Base-by-base conservation (phyloP, 2,888 invertebrate genomes). In the Ptychoptera contaminata region DNA sequence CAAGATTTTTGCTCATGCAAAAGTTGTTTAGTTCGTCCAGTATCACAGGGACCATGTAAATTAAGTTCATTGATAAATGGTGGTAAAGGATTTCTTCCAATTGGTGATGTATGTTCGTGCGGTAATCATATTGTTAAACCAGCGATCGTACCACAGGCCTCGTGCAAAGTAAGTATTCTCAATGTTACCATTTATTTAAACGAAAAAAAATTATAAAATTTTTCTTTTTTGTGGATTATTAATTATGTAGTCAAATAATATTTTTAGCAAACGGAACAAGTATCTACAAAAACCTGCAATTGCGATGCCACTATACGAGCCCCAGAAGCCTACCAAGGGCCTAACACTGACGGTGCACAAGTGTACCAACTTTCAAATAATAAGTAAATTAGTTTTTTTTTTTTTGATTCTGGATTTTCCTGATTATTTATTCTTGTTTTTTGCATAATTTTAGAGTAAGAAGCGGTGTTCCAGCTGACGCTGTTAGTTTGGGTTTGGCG, bases 401-500 rank as follows among this genome's bases (percentile, higher is more conserved):
- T 12, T 36, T 14, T 12, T 36, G 1, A 15, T 37, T 16, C 8
- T 16, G 34, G 1, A n/a, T 14, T 39, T 10, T 23, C 12, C 12
- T 16, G 29, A 3, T 11, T 9, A 32, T 11, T 32, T 7, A 11
- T 32, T 32, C 8, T 12, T 6, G n/a, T 2, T 29, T 10, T n/a
- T n/a, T n/a, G n/a, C n/a, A n/a, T n/a, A n/a, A n/a, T n/a, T n/a
- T n/a, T 12, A 39, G 2, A 12, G 11, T 29, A 12, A n/a, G 16
- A 11, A 29, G 29, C 12, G 51, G 51, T 2, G 37, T 54, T 8
- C 63, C 70, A 7, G 71, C 71, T 0, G 71, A 71, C 58, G 63
- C 70, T 8, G 67, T 71, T 1, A 70, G 70, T 36, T 55, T 70
- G 12, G 59, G 64, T 6, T 50, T 71, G 14, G 68, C 71, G 2